A percentile compares a stretch with the other conserved stretches of the same genome.
Evolutionary conservation across 2,113 vertebrate genomes (phyloP).

Genomic region (Brachirus orientalis): DNA sequence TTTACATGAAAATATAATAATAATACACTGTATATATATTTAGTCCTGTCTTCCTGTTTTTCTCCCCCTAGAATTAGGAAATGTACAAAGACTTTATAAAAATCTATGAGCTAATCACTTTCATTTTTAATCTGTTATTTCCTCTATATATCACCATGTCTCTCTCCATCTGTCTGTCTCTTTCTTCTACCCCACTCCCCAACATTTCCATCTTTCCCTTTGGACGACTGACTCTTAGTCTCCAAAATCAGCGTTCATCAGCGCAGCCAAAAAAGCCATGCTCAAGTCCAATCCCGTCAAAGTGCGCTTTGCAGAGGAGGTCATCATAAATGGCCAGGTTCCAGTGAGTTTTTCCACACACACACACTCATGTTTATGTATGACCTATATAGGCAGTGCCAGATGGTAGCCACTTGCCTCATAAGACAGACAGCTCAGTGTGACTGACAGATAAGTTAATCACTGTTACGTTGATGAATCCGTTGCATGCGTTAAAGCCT

Average conservation of each 20-base stretch:
- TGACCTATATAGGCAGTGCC: constrained; percentile 50
- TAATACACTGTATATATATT: no score
- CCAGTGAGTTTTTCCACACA: constrained; percentile 86
- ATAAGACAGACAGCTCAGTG: constrained; percentile 19
- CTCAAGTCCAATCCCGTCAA: constrained; percentile 99
- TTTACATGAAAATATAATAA: no score
- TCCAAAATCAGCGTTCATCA: constrained; percentile 99
- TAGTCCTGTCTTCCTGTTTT: no score
- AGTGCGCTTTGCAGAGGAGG: constrained; percentile 98
- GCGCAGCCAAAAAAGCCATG: constrained; percentile 98
- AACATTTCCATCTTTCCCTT: constrained; percentile 31
- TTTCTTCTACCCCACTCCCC: background rate
- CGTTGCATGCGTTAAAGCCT: background rate
- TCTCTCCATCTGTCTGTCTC: constrained; percentile 25
- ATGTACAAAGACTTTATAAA: background rate
- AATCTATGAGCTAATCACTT: no score
- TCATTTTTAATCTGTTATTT: background rate
- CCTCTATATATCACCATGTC: constrained; percentile 10
- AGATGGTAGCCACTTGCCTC: constrained; percentile 45
- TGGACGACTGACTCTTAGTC: constrained; percentile 83
- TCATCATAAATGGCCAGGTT: constrained; percentile 97
- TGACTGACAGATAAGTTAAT: constrained; percentile 23
- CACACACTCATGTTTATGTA: constrained; percentile 6
- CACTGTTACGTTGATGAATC: constrained; percentile 16
- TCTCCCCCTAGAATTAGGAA: background rate